Percentiles rank a stretch among this genome's conserved stretches.
phyloP scores from a whole-genome alignment of 1,140 invertebrate genomes.

The Wasmannia auropunctata region DNA sequence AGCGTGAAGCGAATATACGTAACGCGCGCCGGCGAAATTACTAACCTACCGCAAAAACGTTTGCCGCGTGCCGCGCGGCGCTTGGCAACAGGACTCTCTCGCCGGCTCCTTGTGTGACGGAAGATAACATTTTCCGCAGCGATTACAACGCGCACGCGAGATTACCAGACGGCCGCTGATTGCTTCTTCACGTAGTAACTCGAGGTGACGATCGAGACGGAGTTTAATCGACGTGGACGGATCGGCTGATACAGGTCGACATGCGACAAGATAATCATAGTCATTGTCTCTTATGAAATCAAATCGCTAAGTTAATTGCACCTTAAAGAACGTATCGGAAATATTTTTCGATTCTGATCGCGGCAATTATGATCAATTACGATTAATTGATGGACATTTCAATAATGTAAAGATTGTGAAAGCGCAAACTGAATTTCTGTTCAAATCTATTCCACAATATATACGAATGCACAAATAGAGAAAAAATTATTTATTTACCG shows the following conservation, averaged over 20 bases:
- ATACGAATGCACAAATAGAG: neutral
- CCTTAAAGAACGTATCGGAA: neutral
- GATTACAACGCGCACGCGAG: slow-evolving; percentile 7
- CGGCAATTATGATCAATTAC: neutral
- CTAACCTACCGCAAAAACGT: slow-evolving; percentile 67
- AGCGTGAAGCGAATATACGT: slow-evolving; percentile 40
- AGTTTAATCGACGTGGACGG: slow-evolving; percentile 18
- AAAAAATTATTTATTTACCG: neutral
- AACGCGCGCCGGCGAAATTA: slow-evolving; percentile 58
- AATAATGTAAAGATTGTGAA: neutral
- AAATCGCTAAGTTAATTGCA: neutral
- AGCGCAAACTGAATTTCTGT: too few species aligned
- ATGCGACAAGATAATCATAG: slow-evolving; percentile 3
- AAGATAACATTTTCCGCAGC: slow-evolving; percentile 9
- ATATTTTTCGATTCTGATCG: neutral
- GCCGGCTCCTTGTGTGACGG: neutral
- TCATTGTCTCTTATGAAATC: neutral
- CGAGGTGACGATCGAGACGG: neutral
- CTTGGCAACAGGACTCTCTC: slow-evolving; percentile 21
- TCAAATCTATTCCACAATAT: neutral
- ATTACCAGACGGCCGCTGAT: neutral
- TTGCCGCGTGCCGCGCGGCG: slow-evolving; percentile 6
- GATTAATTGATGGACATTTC: too few species aligned
- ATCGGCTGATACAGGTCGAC: neutral
- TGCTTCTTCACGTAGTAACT: neutral